phyloP scores from a whole-genome alignment of 2,113 vertebrate genomes.

The Malurus elegans region DNA sequence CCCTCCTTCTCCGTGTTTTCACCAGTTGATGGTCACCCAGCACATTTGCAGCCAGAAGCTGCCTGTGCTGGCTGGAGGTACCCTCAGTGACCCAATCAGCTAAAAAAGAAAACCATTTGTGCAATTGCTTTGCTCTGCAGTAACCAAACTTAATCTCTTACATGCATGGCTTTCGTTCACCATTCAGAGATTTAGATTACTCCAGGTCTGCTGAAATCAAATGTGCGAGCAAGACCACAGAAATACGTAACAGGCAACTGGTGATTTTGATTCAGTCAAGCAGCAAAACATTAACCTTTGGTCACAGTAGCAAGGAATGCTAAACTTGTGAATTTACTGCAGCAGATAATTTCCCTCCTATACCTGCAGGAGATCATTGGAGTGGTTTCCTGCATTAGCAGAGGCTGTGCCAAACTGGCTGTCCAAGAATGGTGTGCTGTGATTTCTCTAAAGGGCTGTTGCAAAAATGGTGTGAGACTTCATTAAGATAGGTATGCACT shows the following conservation, averaged over 20 bases:
- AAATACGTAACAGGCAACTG: slow-evolving; percentile 16
- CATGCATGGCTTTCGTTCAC: background rate
- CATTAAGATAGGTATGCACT: background rate
- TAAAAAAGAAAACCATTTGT: background rate
- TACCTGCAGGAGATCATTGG: background rate
- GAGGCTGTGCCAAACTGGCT: background rate
- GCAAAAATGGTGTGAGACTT: background rate
- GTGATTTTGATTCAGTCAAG: slow-evolving; percentile 25
- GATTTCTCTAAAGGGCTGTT: background rate
- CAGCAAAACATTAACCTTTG: slow-evolving; percentile 50
- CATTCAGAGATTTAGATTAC: background rate
- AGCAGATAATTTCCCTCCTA: background rate
- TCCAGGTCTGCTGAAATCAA: slow-evolving; percentile 15
- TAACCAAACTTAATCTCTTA: background rate
- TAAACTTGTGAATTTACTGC: slow-evolving; percentile 12
- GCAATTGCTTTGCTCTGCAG: slow-evolving; percentile 26
- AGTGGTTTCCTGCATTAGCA: background rate
- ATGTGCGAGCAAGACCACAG: background rate
- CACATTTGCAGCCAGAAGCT: background rate
- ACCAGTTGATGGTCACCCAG: background rate
- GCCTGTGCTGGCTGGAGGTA: background rate
- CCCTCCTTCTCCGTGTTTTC: background rate
- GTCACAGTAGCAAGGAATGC: slow-evolving; percentile 7
- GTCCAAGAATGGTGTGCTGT: background rate
- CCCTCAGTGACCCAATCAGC: background rate